Evolutionary conservation across 2,888 invertebrate genomes (phyloP), one percentile per base, ranked within the genome.

Genomic region (Epinotia brunnichana): DNA sequence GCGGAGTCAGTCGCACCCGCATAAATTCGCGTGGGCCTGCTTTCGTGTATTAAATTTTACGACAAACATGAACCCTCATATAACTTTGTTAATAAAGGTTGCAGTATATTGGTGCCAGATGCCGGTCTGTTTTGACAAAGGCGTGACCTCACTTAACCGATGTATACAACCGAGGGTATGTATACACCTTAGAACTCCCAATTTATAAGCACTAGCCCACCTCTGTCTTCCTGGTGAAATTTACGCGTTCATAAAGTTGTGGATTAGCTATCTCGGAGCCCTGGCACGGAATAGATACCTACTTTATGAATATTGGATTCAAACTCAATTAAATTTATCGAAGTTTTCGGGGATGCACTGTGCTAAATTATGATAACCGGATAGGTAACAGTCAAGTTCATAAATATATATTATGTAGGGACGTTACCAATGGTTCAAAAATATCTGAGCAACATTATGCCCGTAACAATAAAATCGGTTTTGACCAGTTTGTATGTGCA

Each of bases 21-120:
- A 87, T 90, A 90, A 90, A 91, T 90, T 89, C 87, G 79, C 80
- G 77, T 79, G 82, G 82, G 86, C 80, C 82, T 71, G 71, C 66
- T 67, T 84, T 89, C 87, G 88, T 87, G 88, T 91, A 91, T 91
- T 91, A 91, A 88, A 91, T 90, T 92, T 90, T 87, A 90, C 87
- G 89, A 88, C 87, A 87, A 89, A 88, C 89, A 88, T 79, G 83
- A 80, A 84, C 88, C 90, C 87, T 87, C 84, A 85, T 88, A 87
- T 87, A 92, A 92, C 91, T 92, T 92, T 91, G 90, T 89, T 92
- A 91, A 90, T 91, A 91, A 90, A 88, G 85, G 87, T 85, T 86
- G 85, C 88, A 85, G 88, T 89, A 87, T 88, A 90, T 90, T 82
- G 84, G 81, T 77, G 82, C 80, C 86, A 85, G 85, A 84, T 84